Conservation (phyloP, 1,140 invertebrate genomes). For the Macrosteles quadrilineatus region DNA sequence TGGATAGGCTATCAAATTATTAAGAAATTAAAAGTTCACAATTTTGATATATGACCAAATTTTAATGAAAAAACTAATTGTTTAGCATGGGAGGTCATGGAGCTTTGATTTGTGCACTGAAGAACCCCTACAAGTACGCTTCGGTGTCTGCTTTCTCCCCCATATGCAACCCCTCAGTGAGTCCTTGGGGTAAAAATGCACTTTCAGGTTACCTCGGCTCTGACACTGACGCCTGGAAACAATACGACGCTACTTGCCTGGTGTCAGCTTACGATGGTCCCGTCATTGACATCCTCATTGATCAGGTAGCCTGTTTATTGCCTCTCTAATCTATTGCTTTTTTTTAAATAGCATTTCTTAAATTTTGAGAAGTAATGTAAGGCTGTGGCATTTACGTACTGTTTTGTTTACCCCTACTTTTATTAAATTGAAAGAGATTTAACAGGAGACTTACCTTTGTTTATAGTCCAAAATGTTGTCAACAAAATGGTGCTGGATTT, state of each 20-base stretch:
- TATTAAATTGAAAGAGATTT: no score
- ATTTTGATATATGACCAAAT: no score
- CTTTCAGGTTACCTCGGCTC: slow-evolving; percentile 86
- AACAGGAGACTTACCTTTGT: no score
- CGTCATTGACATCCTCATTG: slow-evolving; percentile 80
- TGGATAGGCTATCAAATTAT: no score
- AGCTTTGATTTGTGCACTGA: slow-evolving; percentile 87
- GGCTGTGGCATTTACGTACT: no score
- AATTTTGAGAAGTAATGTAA: neutral
- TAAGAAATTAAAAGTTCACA: no score
- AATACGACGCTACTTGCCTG: slow-evolving; percentile 88
- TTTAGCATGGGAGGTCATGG: slow-evolving; percentile 97
- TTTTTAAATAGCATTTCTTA: neutral
- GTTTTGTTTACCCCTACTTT: no score
- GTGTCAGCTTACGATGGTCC: slow-evolving; percentile 84
- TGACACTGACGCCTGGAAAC: slow-evolving; percentile 66
- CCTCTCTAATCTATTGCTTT: no score
- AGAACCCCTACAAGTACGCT: slow-evolving; percentile 87
- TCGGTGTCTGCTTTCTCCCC: slow-evolving; percentile 97
- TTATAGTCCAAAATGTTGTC: no score
- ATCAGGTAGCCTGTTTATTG: no score
- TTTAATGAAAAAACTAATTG: no score
- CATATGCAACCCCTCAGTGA: slow-evolving; percentile 85
- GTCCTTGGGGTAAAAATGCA: slow-evolving; percentile 87
- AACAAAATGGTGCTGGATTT: no score